phyloP scores from a whole-genome alignment of 1,140 invertebrate genomes.

The Drosophila pandora region DNA sequence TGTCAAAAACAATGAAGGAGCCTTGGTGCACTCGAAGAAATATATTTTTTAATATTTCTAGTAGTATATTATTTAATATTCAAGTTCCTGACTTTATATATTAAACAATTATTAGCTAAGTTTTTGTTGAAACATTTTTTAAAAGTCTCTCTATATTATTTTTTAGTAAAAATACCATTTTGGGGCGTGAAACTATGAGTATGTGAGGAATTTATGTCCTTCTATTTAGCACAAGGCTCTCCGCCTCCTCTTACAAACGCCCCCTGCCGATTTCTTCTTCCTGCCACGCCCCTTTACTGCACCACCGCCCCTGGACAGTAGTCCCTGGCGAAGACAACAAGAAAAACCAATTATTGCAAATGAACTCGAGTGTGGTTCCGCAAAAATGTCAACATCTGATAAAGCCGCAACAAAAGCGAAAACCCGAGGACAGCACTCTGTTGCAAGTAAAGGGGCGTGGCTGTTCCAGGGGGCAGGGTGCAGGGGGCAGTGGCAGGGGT shows the following conservation, averaged over 20 bases:
- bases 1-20: conserved; percentile 5
- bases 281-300: background rate
- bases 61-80: background rate
- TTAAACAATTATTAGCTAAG: no score
- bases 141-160: conserved; percentile 1
- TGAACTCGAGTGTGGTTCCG: conserved; percentile 83
- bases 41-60: background rate
- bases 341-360: conserved; percentile 83
- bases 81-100: background rate
- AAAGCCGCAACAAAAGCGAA: conserved; percentile 66
- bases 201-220: conserved; percentile 58
- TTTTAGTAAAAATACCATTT: conserved; percentile 22
- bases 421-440: conserved; percentile 24
- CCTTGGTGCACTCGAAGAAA: conserved; percentile 26
- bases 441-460: conserved; percentile 1
- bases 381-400: conserved; percentile 82
- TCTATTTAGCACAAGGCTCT: conserved; percentile 42
- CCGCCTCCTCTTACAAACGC: background rate
- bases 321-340: conserved; percentile 56
- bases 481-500: background rate
- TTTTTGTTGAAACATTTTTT: background rate
- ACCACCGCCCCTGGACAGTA: background rate
- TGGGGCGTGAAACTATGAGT: conserved; percentile 50
- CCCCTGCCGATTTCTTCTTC: background rate
- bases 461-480: background rate